Percentiles rank a stretch among this genome's conserved stretches.
Conservation (phyloP, 2,888 invertebrate genomes). For the Spisula solida region DNA sequence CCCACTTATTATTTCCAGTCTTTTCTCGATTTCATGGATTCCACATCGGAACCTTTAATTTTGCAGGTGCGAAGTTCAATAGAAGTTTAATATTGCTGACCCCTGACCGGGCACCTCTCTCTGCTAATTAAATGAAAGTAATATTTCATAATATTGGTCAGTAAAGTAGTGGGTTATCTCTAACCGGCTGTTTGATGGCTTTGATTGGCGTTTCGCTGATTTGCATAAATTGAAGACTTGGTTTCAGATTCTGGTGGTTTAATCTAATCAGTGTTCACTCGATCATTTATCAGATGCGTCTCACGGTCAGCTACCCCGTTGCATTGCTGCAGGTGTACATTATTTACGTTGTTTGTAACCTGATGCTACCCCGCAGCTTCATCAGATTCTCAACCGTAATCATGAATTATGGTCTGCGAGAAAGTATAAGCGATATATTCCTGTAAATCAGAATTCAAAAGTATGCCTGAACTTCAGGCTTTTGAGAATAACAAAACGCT, state of each 20-base stretch:
- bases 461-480: too few species aligned
- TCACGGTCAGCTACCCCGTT: constrained; percentile 33
- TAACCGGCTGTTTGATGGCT: constrained; percentile 32
- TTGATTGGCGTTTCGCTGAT: constrained; percentile 31
- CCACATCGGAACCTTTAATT: constrained; percentile 34
- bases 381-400: neutral
- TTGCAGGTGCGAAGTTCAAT: constrained; percentile 52
- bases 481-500: too few species aligned
- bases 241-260: constrained; percentile 22
- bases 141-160: constrained; percentile 61
- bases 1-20: constrained; percentile 4
- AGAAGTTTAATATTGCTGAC: constrained; percentile 43
- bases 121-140: constrained; percentile 52
- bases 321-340: constrained; percentile 34
- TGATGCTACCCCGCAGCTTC: neutral
- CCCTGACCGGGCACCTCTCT: constrained; percentile 30
- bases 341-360: neutral
- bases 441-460: too few species aligned
- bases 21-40: constrained; percentile 24
- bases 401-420: neutral
- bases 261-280: constrained; percentile 34
- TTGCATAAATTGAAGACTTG: constrained; percentile 38
- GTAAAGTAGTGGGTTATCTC: constrained; percentile 43
- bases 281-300: constrained; percentile 28
- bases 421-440: neutral